These are phyloP conservation scores for Zootermopsis nevadensis DNA, from an alignment of 2,888 invertebrate genomes.

Conservation along the genomic window DNA sequence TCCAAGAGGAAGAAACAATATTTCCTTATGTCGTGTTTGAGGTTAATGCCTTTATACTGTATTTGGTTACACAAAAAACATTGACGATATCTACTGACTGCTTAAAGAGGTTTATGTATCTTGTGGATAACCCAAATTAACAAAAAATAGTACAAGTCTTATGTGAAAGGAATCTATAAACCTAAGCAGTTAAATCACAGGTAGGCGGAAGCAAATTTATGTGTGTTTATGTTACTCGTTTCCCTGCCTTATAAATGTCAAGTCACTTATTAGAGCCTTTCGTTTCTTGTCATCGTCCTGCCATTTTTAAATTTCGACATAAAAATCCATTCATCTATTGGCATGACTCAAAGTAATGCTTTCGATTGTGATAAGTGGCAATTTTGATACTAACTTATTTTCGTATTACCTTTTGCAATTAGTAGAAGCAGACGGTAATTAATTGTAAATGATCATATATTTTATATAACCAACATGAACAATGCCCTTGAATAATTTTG, in stretches of 20 bases:
- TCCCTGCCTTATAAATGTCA: slow-evolving; percentile 6
- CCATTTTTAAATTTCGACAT: neutral
- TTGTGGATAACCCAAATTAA: neutral
- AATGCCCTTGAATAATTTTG: no score
- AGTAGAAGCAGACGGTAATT: no score
- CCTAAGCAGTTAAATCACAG: neutral
- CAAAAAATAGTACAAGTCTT: neutral
- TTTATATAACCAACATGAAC: no score
- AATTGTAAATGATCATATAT: no score
- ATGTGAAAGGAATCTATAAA: neutral
- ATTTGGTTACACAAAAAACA: neutral
- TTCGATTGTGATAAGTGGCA: no score
- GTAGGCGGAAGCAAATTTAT: neutral
- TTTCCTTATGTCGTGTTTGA: neutral
- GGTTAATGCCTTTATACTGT: neutral
- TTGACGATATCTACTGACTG: neutral
- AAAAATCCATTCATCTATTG: neutral
- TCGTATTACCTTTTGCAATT: no score
- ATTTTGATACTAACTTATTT: no score
- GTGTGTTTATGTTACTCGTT: neutral
- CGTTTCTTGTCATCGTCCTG: neutral
- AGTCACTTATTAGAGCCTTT: neutral
- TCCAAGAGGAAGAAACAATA: neutral
- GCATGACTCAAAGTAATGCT: no score
- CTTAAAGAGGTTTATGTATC: neutral